Conservation (phyloP, 2,888 invertebrate species). For the Didymodactylos carnosus region DNA sequence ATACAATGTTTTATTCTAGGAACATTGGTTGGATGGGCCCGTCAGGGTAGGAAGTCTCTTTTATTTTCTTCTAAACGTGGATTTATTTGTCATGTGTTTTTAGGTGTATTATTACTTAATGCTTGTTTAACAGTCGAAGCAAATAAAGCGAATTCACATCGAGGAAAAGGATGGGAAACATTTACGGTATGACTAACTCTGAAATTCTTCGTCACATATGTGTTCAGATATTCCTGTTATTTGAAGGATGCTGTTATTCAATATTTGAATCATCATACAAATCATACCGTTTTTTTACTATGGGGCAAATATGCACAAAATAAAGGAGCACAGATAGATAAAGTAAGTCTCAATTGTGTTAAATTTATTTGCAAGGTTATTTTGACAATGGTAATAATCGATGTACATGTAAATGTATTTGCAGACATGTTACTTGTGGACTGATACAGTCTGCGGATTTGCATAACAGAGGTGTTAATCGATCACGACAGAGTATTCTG, state of each 20-base stretch:
- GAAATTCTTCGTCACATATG: not conserved
- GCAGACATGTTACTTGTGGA: too few relatives aligned
- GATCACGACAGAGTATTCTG: too few relatives aligned
- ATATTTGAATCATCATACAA: not conserved
- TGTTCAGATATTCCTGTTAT: not conserved
- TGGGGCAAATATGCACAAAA: not conserved
- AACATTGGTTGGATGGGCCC: not conserved
- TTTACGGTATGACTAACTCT: not conserved
- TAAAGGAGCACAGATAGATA: not conserved
- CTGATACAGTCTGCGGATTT: too few relatives aligned
- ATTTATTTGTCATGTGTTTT: not conserved
- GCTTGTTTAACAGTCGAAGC: not conserved
- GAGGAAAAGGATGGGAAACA: not conserved
- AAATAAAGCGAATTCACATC: not conserved
- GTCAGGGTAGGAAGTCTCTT: not conserved
- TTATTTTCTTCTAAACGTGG: too few relatives aligned
- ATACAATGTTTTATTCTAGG: too few relatives aligned
- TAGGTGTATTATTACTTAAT: not conserved
- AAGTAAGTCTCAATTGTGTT: too few relatives aligned
- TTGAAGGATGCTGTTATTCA: not conserved
- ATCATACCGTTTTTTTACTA: not conserved
- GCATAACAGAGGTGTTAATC: too few relatives aligned
- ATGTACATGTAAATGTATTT: too few relatives aligned
- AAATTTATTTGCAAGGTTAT: not conserved
- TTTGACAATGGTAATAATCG: not conserved